These are phyloP conservation scores for Cosmopolites sordidus DNA, from an alignment of 2,888 invertebrate genomes.

Conservation along the genomic window DNA sequence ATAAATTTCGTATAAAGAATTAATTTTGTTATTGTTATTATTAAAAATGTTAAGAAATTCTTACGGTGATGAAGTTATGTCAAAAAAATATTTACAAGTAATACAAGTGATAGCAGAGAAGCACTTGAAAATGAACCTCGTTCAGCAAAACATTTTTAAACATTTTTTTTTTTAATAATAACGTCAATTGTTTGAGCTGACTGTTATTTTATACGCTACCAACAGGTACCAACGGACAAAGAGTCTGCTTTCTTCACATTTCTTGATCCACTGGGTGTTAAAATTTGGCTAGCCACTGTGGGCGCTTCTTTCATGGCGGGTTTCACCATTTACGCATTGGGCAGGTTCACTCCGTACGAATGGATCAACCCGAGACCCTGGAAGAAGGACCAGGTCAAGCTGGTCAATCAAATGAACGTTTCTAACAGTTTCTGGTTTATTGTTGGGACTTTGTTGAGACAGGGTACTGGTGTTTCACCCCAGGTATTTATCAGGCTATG, in stretches of 20 bases:
- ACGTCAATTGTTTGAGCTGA: too few relatives aligned
- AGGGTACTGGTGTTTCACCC: slow-evolving; percentile 58
- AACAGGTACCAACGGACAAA: slow-evolving; percentile 55
- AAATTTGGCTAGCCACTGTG: slow-evolving; percentile 62
- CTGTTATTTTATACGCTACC: too few relatives aligned
- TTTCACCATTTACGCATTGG: slow-evolving; percentile 57
- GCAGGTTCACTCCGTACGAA: slow-evolving; percentile 61
- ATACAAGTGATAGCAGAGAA: too few relatives aligned
- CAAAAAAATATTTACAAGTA: background rate
- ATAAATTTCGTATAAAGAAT: too few relatives aligned
- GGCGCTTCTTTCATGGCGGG: slow-evolving; percentile 60
- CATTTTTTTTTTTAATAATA: too few relatives aligned
- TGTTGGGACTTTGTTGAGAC: slow-evolving; percentile 62
- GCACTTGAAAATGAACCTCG: too few relatives aligned
- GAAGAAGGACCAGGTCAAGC: slow-evolving; percentile 36
- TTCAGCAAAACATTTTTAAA: too few relatives aligned
- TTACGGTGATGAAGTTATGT: background rate
- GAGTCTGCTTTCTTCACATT: slow-evolving; percentile 62
- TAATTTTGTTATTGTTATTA: too few relatives aligned
- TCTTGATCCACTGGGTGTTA: slow-evolving; percentile 59
- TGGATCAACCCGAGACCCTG: slow-evolving; percentile 53
- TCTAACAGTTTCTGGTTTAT: slow-evolving; percentile 66
- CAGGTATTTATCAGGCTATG: too few relatives aligned
- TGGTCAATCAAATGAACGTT: slow-evolving; percentile 59
- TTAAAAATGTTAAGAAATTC: too few relatives aligned